These are phyloP conservation scores for Pachyrhynchus sulphureomaculatus DNA, from an alignment of 1,140 invertebrate species.

Conservation along the genomic window DNA sequence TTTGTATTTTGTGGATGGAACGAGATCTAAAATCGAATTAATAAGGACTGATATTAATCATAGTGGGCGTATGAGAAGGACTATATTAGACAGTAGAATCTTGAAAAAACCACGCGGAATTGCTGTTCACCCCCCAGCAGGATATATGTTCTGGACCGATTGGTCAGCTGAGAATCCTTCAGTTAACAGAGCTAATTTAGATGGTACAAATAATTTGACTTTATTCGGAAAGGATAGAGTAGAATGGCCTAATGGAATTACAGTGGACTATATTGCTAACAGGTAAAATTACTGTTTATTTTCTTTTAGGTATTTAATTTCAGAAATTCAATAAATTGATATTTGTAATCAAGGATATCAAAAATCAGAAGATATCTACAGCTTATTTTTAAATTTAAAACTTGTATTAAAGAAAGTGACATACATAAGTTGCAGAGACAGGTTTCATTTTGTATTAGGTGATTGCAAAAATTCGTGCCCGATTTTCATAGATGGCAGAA, in stretches of 20 bases:
- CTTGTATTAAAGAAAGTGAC: no score
- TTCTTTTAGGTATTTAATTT: no score
- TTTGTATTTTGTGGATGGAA: constrained; percentile 87
- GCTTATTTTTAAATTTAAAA: no score
- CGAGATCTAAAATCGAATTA: constrained; percentile 75
- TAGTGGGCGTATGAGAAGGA: constrained; percentile 73
- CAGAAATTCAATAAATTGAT: no score
- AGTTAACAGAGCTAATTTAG: constrained; percentile 82
- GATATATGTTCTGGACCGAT: constrained; percentile 91
- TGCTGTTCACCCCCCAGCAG: constrained; percentile 80
- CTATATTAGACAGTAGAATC: constrained; percentile 69
- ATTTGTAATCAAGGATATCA: no score
- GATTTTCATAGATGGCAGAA: no score
- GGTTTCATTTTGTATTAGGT: no score
- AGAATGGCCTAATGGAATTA: constrained; percentile 86
- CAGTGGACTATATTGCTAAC: constrained; percentile 77
- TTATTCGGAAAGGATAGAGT: constrained; percentile 69
- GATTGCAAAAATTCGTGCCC: no score
- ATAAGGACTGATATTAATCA: constrained; percentile 69
- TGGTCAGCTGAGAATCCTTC: constrained; percentile 79
- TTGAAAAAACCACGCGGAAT: constrained; percentile 85
- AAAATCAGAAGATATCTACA: no score
- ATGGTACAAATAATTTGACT: constrained; percentile 73
- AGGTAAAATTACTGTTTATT: no score
- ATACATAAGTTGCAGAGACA: no score